Percentiles rank a stretch among this genome's conserved stretches.
These are phyloP conservation scores for Strigamia crassipes DNA, from an alignment of 2,888 invertebrate genomes.

Conservation along the genomic window DNA sequence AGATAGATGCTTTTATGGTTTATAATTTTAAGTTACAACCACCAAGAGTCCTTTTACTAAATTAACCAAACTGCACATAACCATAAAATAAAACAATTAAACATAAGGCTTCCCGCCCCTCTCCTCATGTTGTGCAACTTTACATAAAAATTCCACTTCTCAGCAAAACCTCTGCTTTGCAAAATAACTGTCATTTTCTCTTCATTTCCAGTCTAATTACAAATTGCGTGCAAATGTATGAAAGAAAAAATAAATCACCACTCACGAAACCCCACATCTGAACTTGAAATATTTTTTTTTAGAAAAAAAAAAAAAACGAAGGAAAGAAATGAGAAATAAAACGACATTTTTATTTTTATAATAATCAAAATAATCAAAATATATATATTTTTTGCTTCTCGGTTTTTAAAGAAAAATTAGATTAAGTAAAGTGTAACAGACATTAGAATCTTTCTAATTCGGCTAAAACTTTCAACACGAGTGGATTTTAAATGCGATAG, in stretches of 20 bases:
- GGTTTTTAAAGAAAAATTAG: background rate
- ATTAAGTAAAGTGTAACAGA: background rate
- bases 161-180: too few relatives aligned
- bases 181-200: background rate
- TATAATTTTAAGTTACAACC: slow-evolving; percentile 31
- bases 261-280: background rate
- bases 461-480: background rate
- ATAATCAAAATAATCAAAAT: background rate
- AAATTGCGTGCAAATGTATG: background rate
- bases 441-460: background rate
- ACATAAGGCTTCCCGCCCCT: background rate
- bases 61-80: background rate
- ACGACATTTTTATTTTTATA: background rate
- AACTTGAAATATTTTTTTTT: background rate
- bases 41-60: background rate
- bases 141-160: background rate
- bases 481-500: background rate
- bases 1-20: slow-evolving; percentile 35
- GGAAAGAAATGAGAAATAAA: background rate
- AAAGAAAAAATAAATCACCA: background rate
- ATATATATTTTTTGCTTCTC: background rate
- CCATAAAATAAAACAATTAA: background rate
- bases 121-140: background rate
- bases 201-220: background rate
- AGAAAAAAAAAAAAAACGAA: background rate